These are phyloP conservation scores for Drosophila prolongata DNA, from an alignment of 2,888 invertebrate species.

Conservation along the genomic window DNA sequence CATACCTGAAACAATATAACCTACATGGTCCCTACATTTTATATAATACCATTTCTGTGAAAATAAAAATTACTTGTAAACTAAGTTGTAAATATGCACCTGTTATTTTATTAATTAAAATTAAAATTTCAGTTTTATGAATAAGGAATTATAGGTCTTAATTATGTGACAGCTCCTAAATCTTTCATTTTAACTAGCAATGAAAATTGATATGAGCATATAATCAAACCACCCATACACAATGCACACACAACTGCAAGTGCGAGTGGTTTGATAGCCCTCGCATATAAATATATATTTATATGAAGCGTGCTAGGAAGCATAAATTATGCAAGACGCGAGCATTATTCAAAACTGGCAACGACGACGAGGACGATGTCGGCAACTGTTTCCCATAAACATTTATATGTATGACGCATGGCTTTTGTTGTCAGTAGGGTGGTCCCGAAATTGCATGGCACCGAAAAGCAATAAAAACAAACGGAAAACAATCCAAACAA, in stretches of 20 bases:
- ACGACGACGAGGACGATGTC: conserved; percentile 42
- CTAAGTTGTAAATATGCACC: too few species aligned
- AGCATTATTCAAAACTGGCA: conserved; percentile 68
- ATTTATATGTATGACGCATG: conserved; percentile 64
- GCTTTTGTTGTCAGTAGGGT: conserved; percentile 61
- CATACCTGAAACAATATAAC: too few species aligned
- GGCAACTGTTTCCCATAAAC: conserved; percentile 57
- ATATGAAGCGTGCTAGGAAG: conserved; percentile 44
- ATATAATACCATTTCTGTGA: too few species aligned
- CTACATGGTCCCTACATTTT: too few species aligned
- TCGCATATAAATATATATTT: conserved; percentile 47
- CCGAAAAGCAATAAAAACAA: conserved; percentile 32
- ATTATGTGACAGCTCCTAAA: neutral
- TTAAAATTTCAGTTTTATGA: too few species aligned
- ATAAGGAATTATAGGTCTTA: neutral
- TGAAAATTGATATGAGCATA: conserved; percentile 32
- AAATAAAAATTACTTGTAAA: too few species aligned
- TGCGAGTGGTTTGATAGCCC: conserved; percentile 24
- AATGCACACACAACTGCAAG: conserved; percentile 1
- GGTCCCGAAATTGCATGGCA: conserved; percentile 47
- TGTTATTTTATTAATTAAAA: too few species aligned
- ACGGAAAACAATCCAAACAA: conserved; percentile 4
- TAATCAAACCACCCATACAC: conserved; percentile 12
- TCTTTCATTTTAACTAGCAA: conserved; percentile 9
- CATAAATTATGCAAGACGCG: conserved; percentile 72